Base-by-base conservation (phyloP, 2,797 vertebrate genomes). In the Myotis myotis region DNA sequence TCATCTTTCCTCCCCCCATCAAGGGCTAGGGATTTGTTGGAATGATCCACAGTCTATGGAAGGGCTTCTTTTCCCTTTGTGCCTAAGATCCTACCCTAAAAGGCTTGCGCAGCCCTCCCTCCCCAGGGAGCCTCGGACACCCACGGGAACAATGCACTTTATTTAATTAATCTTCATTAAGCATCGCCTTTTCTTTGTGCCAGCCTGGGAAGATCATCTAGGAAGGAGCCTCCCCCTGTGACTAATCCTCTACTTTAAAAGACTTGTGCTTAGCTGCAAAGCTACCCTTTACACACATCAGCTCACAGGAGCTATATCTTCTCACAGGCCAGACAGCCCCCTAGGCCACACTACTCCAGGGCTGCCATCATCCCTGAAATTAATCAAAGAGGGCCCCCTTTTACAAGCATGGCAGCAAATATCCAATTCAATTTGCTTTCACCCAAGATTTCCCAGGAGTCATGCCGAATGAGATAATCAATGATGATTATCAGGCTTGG, bases 401-500 rank as follows among this genome's bases (percentile, higher is more conserved):
- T 94, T 83, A 96, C 83, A 96, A 95, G 86, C 94, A 47, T 85
- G 76, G 93, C 92, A 91, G 92, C 96, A 95, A 97, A 97, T 89
- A 96, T 92, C 94, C 72, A 95, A 96, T 95, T 97, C 97, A 97
- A 97, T 98, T 98, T 98, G 87, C 90, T 91, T 97, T 97, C 96
- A 86, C 79, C 89, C 90, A 93, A 97, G 97, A 96, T 97, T 97
- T 95, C 98, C 98, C 97, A 89, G 93, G 97, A 98, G 98, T 97
- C 97, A 96, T 83, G 86, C 96, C 49, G 93, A 96, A 92, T 95
- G 96, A 98, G 95, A 97, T 96, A 97, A 98, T 98, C 96, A 96
- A 97, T 97, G 96, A 97, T 94, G 95, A 96, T 98, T 97, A 97
- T 47, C 97, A 96, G 92, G 96, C 75, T 96, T 94, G 62, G 85